Evolutionary conservation across 2,113 vertebrate species (phyloP), one percentile per base, ranked within the genome.

Genomic region (Gila orcuttii): DNA sequence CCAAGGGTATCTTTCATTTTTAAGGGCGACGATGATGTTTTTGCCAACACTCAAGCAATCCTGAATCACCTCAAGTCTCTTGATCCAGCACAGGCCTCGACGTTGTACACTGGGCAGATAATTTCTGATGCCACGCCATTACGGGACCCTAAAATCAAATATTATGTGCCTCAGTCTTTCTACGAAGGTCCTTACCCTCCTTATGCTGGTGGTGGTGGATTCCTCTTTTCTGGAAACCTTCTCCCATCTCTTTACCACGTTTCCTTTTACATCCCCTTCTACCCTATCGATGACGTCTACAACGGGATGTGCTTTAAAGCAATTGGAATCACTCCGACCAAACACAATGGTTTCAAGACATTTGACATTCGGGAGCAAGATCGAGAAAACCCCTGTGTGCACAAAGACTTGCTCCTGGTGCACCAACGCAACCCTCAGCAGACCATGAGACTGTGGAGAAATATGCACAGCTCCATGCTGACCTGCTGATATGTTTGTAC

Each of bases 281-380:
- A 94, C 86, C 95, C 96, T 76, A 96, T 97, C 3, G 96, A 97
- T 0, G 96, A 97, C 0, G 96, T 94, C 31, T 96, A 95, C 91
- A 85, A 90, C 19, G 96, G 94, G 6, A 95, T 96, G 94, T 96
- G 95, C 79, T 89, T 94, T 13, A 82, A 89, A 23, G 92, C 84
- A 1, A 36, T 94, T 19, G 94, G 93, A 0, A 88, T 96, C 21
- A 17, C 57, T 47, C 93, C 96, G 0, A 79, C 91, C 55, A 28
- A 74, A 0, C 95, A 97, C 62, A 0, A 0, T 0, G 94, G 94
- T 2, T 94, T 97, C 87, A 89, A 87, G 85, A 96, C 96, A 0
- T 95, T 93, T 15, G 74, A 91, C 15, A 23, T 95, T 81, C 80
- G 84, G 83, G 2, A 79, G n/a, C 0, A 92, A 42, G 86, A 91